Percentiles rank a stretch among this genome's conserved stretches.
phyloP scores from a whole-genome alignment of 2,888 invertebrate genomes.

The Drosophila falleni region DNA sequence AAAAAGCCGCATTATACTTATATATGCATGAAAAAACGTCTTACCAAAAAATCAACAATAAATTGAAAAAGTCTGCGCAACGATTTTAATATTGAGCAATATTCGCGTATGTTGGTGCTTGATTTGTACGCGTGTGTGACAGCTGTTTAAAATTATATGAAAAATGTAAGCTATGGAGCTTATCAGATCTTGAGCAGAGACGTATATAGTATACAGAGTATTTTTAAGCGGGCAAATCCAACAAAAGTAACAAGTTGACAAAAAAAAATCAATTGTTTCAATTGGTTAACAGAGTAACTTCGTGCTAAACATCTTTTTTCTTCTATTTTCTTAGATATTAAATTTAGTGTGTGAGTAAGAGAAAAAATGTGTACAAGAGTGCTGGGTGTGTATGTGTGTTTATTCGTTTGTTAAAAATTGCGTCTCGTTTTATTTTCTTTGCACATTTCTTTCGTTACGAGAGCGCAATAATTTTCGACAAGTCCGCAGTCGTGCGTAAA shows the following conservation, averaged over 20 bases:
- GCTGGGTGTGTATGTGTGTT: not conserved
- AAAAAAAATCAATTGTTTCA: conserved; percentile 5
- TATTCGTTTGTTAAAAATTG: conserved; percentile 23
- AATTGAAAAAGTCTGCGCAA: conserved; percentile 57
- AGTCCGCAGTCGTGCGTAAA: conserved; percentile 67
- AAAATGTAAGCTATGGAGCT: not conserved
- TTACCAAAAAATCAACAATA: conserved; percentile 39
- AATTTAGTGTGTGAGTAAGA: not conserved
- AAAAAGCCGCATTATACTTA: conserved; percentile 21
- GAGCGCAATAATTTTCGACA: conserved; percentile 49
- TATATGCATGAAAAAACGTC: conserved; percentile 29
- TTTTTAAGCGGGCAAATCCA: not conserved
- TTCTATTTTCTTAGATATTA: not conserved
- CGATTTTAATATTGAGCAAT: conserved; percentile 54
- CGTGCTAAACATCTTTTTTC: too few species aligned
- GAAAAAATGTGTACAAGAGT: not conserved
- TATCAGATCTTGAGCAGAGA: not conserved
- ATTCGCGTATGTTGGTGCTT: not conserved
- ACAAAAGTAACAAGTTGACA: not conserved
- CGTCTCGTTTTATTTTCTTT: conserved; percentile 14
- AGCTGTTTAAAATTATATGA: not conserved
- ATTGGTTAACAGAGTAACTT: conserved; percentile 13
- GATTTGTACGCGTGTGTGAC: not conserved
- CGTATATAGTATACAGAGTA: not conserved
- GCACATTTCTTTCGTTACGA: conserved; percentile 9